These are phyloP conservation scores for Bovichtus diacanthus DNA, from an alignment of 2,797 vertebrate genomes.

Conservation along the genomic window DNA sequence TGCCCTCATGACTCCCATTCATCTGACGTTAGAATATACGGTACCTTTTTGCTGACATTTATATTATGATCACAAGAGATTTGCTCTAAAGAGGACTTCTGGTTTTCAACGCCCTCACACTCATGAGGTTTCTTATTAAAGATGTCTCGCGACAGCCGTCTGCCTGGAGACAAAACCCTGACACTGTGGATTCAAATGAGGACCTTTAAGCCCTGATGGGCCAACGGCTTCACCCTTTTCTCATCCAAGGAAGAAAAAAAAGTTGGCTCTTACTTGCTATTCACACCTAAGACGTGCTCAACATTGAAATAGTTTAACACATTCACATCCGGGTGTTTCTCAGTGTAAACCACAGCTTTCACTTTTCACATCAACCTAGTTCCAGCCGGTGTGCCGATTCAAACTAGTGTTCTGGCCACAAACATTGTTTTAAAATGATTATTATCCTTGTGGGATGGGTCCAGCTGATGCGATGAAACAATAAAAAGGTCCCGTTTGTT, in stretches of 20 bases:
- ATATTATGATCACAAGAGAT: constrained; percentile 15
- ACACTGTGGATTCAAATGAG: constrained; percentile 14
- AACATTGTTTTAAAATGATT: not conserved
- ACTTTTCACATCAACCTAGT: not conserved
- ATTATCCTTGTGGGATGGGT: not conserved
- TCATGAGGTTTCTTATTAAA: constrained; percentile 23
- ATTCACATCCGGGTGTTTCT: constrained; percentile 1
- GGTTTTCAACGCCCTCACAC: not conserved
- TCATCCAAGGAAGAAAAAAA: not conserved
- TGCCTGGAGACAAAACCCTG: constrained; percentile 1
- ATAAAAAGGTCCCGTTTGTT: constrained; percentile 8
- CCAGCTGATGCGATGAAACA: constrained; percentile 17
- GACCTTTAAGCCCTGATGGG: constrained; percentile 19
- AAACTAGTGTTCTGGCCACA: not conserved
- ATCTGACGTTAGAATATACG: not conserved
- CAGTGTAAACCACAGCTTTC: not conserved
- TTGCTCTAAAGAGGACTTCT: constrained; percentile 14
- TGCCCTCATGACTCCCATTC: constrained; percentile 19
- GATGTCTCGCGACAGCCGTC: constrained; percentile 10
- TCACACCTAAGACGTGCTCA: not conserved
- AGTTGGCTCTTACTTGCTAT: not conserved
- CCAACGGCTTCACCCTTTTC: not conserved
- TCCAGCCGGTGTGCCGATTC: not conserved
- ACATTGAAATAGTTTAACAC: constrained; percentile 16
- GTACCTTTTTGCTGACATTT: constrained; percentile 35